Evolutionary conservation across 2,113 vertebrate genomes (phyloP).

Genomic region (Ictidomys tridecemlineatus): DNA sequence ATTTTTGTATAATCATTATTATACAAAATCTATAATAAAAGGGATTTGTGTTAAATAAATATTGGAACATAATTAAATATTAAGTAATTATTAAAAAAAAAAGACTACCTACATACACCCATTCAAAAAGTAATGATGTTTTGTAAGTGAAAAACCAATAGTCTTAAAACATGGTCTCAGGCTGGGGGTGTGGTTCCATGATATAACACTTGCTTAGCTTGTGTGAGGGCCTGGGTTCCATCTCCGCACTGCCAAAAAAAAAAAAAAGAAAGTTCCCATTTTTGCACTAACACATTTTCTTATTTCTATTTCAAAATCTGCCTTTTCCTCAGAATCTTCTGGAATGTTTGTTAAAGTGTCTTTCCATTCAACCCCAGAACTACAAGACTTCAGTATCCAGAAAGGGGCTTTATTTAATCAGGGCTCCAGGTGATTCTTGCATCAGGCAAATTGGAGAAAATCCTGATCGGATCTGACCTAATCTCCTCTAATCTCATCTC

Average conservation of each 20-base stretch:
- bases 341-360: background rate
- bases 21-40: background rate
- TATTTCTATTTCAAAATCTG: slow-evolving; percentile 37
- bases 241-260: background rate
- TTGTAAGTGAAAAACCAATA: background rate
- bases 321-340: slow-evolving; percentile 15
- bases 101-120: background rate
- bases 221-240: background rate
- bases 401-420: background rate
- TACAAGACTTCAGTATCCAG: background rate
- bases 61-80: background rate
- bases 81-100: background rate
- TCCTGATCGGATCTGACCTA: too few species aligned
- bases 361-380: background rate
- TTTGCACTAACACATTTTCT: background rate
- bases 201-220: background rate
- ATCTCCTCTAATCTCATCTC: too few species aligned
- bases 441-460: too few species aligned
- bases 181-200: background rate
- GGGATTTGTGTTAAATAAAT: background rate
- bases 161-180: background rate
- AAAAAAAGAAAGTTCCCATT: background rate
- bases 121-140: background rate
- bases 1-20: too few species aligned
- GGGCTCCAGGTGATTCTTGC: too few species aligned